phyloP scores from a whole-genome alignment of 2,797 vertebrate species.

The Erpetoichthys calabaricus region DNA sequence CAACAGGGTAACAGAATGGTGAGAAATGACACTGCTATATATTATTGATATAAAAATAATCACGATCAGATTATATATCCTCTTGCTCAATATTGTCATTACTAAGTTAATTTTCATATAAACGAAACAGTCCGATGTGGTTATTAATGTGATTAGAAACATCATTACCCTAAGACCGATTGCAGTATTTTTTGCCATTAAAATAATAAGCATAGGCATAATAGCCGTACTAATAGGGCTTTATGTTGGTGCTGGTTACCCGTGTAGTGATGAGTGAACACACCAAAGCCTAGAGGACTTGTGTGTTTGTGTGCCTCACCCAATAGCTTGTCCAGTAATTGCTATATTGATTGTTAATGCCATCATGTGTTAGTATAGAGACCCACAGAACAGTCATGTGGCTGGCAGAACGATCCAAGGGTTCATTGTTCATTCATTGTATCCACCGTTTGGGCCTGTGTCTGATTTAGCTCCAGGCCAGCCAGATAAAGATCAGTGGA shows the following conservation, averaged over 20 bases:
- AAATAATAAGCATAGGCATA: no score
- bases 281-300: conserved; percentile 27
- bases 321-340: conserved; percentile 88
- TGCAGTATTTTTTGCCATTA: no score
- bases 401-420: conserved; percentile 70
- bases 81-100: no score
- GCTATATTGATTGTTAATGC: conserved; percentile 88
- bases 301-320: conserved; percentile 38
- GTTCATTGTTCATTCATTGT: conserved; percentile 93
- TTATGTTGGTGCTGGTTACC: not conserved
- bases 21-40: no score
- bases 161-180: no score
- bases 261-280: conserved; percentile 22
- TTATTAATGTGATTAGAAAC: no score
- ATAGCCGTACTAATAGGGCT: no score
- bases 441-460: conserved; percentile 77
- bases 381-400: conserved; percentile 56
- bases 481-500: conserved; percentile 93
- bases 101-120: no score
- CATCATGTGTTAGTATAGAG: conserved; percentile 83
- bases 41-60: no score
- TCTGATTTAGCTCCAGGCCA: conserved; percentile 80
- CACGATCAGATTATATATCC: no score
- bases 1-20: no score
- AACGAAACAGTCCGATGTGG: no score